Conservation (phyloP, 2,113 vertebrate genomes). For the Saiga tatarica region DNA sequence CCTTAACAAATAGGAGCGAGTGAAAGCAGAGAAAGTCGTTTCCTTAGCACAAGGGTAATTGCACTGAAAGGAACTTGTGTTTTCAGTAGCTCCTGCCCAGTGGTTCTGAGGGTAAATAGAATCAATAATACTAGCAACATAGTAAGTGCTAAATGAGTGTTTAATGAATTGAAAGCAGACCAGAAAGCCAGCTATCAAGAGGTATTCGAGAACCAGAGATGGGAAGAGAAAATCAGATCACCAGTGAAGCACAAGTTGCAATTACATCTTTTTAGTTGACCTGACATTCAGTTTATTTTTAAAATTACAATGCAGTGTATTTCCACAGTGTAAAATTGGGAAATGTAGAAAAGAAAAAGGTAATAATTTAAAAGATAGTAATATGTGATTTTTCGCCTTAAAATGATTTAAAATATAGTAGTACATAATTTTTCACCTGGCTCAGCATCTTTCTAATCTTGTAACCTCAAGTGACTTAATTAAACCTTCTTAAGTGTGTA, state of each 20-base stretch:
- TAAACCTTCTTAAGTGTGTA: background rate
- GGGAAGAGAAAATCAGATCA: background rate
- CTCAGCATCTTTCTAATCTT: background rate
- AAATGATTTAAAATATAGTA: background rate
- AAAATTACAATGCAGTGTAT: background rate
- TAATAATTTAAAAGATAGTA: background rate
- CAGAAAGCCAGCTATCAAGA: background rate
- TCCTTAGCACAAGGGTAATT: background rate
- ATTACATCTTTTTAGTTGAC: background rate
- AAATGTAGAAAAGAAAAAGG: background rate
- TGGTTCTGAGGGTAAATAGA: background rate
- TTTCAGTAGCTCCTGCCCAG: background rate
- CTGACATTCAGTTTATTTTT: background rate
- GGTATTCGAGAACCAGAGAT: background rate
- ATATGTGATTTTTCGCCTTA: background rate
- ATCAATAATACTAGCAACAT: background rate
- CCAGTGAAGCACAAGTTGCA: background rate
- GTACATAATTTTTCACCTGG: background rate
- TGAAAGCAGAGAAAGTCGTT: background rate
- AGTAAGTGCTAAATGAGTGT: background rate
- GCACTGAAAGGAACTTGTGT: background rate
- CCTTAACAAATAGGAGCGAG: background rate
- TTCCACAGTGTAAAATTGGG: background rate
- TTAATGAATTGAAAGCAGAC: constrained; percentile 11
- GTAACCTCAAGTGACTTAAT: background rate